Evolutionary conservation across 2,888 invertebrate species (phyloP), one percentile per base, ranked within the genome.

Genomic region (Drosophila acutilabella): DNA sequence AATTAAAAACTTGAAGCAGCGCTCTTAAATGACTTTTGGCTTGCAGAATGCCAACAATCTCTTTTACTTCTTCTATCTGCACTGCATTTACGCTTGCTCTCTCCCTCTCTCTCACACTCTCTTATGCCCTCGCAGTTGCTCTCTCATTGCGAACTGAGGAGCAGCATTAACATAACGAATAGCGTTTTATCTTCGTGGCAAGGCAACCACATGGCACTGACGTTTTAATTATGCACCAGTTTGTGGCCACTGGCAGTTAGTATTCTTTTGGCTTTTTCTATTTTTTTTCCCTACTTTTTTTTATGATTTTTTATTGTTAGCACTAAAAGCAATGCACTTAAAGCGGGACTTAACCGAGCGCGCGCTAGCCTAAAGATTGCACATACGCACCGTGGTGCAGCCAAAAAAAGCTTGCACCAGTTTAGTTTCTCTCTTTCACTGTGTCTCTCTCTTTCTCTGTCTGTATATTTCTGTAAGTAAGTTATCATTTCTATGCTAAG

Each of bases 181-280:
- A 41, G 72, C 61, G 69, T 80, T 82, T 77, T 78, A 85, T 80
- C 80, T 67, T 66, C 71, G 80, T 78, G 81, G 85, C 64, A 81
- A 69, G 64, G 61, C 70, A 64, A 66, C 66, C 85, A 76, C 78
- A 85, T 85, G 86, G 73, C 86, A 70, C 86, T 85, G 86, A 86
- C 86, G 72, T 83, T 83, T 83, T 83, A 85, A 83, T 83, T 83
- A 83, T 83, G 86, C 86, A 72, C 73, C 86, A 76, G 68, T 78
- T 80, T 84, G 80, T 71, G 70, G 77, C 66, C 69, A 77, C 33
- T 50, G 61, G 64, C 60, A 67, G 61, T 69, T 50, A 52, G 58
- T 50, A 54, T 53, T 33, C 26, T 42, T 47, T 48, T n/a, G 36
- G n/a, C 40, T 47, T 26, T 64, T 44, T 36, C 1, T 36, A n/a